Evolutionary conservation across 2,797 vertebrate species (phyloP), one percentile per base, ranked within the genome.

Genomic region (Lemur catta): DNA sequence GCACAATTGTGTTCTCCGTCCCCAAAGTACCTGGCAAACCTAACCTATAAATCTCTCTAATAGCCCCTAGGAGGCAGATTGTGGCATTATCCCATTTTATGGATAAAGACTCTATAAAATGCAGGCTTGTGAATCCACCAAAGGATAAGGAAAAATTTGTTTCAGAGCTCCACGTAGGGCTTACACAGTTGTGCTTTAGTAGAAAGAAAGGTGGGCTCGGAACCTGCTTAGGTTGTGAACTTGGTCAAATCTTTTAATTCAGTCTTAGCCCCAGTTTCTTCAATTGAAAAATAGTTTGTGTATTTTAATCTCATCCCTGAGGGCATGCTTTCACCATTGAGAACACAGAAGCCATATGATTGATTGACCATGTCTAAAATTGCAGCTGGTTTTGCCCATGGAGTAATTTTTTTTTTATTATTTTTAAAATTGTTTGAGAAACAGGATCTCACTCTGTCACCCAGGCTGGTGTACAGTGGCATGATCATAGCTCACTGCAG

Each of bases 61-160:
- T 69, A 82, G 85, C 7, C 52, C 78, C 88, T 80, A 11, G 24
- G 72, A 97, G 92, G 92, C 84, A 91, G 85, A 96, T 75, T 75
- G 69, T 78, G 52, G 46, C 57, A 67, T 97, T 95, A 94, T 97
- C 82, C 94, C 85, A 96, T 97, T 96, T 95, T 95, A 96, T 61
- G 91, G 97, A 89, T 93, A 82, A 94, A 35, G 35, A 82, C 41
- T 92, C 61, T 55, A 55, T 93, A 95, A 94, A 93, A 95, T 18
- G 20, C 80, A 67, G 79, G 65, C 71, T 90, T 91, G 55, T 85
- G 69, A 94, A 65, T 94, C 55, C 89, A 18, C 94, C 82, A 57
- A 72, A 61, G 35, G 69, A 82, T 52, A 71, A 33, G 30, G 15
- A 50, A 76, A 88, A 89, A 75, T 84, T 90, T 85, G 38, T 59